Base-by-base conservation (phyloP, 2,797 vertebrate genomes). In the Cyprinodon diabolis region DNA sequence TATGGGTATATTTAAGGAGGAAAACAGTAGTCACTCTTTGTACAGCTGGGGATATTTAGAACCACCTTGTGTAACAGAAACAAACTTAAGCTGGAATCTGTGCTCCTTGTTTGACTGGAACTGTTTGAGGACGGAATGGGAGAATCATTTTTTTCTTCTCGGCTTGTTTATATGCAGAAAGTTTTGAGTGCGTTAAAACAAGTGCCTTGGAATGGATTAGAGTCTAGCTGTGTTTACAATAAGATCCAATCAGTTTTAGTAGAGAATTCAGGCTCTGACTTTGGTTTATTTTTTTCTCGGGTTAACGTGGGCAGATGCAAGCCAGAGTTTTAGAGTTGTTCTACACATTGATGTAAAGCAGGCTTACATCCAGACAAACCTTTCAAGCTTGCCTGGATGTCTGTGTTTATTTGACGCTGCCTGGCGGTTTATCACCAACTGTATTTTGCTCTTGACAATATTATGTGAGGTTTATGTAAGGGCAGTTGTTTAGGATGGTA, bases 111-210 rank as follows among this genome's bases (percentile, higher is more conserved):
- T 84, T 80, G 25, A 25, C 65, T 62, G 74, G 58, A 82, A 74
- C 54, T 70, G 45, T 66, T 12, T 55, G 76, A 69, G 86, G 83
- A 71, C 77, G 80, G 60, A 72, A 69, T 56, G 56, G 66, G 60
- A 79, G 48, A 60, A 19, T 40, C 4, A 35, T 15, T 72, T 68
- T 60, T 69, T 52, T 13, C 23, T 69, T 55, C 21, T 45, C 21
- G 69, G 19, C 35, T 43, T 80, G 81, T 90, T 87, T 83, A 85
- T 3, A 5, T 35, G 70, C 80, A 78, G 65, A 63, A 70, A 82
- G 71, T 52, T 68, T 49, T 62, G 58, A 67, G 49, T 70, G 48
- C 81, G 84, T 62, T 76, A 69, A 83, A 85, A 68, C 37, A 12
- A 13, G 13, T 68, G 48, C 63, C 66, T 49, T 51, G 10, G 0